Percentiles rank a stretch among this genome's conserved stretches.
Evolutionary conservation across 2,888 invertebrate species (phyloP).

Genomic region (Trissolcus brochymenae): DNA sequence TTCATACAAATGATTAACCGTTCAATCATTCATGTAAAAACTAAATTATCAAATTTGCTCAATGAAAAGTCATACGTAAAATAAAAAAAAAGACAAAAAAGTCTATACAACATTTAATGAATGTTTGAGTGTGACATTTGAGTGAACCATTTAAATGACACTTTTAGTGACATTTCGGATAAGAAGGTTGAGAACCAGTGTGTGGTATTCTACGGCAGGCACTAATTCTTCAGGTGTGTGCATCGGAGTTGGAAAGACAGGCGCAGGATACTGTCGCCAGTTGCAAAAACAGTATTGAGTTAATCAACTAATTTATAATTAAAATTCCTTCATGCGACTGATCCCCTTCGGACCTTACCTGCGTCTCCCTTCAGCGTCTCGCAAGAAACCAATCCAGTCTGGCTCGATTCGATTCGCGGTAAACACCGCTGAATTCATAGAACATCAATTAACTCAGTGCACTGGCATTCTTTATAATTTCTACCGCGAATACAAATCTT

Average conservation of each 20-base stretch:
- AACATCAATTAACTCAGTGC: conserved; percentile 74
- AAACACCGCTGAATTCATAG: conserved; percentile 74
- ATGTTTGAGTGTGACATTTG: too few species aligned
- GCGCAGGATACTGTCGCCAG: conserved; percentile 67
- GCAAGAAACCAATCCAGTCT: conserved; percentile 68
- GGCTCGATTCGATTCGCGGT: conserved; percentile 72
- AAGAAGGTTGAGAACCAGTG: conserved; percentile 53
- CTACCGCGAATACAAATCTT: conserved; percentile 30
- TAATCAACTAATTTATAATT: conserved; percentile 77
- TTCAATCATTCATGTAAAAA: not conserved
- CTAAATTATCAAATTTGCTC: not conserved
- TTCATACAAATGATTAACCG: conserved; percentile 1
- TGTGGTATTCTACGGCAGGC: conserved; percentile 57
- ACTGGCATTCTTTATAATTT: conserved; percentile 62
- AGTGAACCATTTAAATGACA: too few species aligned
- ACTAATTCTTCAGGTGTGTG: conserved; percentile 53
- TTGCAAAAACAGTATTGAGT: conserved; percentile 76
- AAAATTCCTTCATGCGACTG: conserved; percentile 73
- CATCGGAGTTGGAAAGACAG: conserved; percentile 53
- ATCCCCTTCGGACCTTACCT: conserved; percentile 59
- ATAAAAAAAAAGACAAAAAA: too few species aligned
- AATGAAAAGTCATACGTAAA: too few species aligned
- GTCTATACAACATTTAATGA: too few species aligned
- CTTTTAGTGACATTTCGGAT: too few species aligned
- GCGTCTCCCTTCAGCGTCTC: conserved; percentile 45